Percentiles rank a stretch among this genome's conserved stretches.
Conservation (phyloP, 2,797 vertebrate genomes). For the Huso huso region DNA sequence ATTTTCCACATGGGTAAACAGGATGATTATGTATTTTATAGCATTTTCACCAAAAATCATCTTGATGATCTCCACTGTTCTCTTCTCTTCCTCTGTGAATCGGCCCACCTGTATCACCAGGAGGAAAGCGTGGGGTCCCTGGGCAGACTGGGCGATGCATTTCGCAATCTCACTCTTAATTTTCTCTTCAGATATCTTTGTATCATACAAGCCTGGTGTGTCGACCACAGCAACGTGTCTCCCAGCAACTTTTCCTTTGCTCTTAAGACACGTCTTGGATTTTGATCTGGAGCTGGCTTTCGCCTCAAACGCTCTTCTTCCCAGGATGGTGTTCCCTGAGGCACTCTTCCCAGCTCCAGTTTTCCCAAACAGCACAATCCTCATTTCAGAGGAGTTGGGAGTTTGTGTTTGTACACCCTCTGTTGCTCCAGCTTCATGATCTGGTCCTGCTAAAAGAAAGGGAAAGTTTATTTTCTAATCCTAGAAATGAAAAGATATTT, state of each 20-base stretch:
- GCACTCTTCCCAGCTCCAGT: conserved; percentile 37
- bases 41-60: too few species aligned
- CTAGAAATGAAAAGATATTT: too few species aligned
- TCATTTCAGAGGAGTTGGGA: background rate
- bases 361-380: conserved; percentile 34
- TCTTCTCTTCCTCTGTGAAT: too few species aligned
- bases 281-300: background rate
- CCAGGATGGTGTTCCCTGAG: conserved; percentile 32
- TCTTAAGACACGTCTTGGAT: conserved; percentile 7
- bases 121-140: conserved; percentile 9
- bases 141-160: conserved; percentile 4
- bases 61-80: too few species aligned
- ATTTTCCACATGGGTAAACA: too few species aligned
- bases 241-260: accelerated
- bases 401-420: too few species aligned
- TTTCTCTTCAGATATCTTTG: accelerated
- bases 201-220: conserved; percentile 32
- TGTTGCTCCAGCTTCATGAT: too few species aligned
- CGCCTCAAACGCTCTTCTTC: background rate
- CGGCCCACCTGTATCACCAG: too few species aligned
- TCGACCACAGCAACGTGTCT: conserved; percentile 18
- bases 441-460: too few species aligned
- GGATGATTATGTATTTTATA: too few species aligned
- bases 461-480: too few species aligned
- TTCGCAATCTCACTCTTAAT: conserved; percentile 8